Conservation (phyloP, 2,797 vertebrate species). For the Pseudomugil gertrudae region DNA sequence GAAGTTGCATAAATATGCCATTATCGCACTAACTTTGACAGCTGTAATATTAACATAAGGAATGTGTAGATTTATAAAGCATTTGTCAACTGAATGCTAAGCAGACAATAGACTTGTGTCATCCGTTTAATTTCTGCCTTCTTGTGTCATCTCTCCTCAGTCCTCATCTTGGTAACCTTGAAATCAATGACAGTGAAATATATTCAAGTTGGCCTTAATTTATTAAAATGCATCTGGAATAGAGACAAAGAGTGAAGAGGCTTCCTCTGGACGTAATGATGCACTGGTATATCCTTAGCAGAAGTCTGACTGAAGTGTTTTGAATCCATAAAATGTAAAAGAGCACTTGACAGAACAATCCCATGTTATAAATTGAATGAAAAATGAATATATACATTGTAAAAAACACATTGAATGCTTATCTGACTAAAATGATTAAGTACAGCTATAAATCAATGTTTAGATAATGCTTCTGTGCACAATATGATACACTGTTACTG, state of each 20-base stretch:
- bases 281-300: neutral
- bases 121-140: neutral
- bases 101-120: neutral
- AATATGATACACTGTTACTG: neutral
- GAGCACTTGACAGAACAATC: neutral
- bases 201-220: neutral
- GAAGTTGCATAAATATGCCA: no score
- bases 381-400: neutral
- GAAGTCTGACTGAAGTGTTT: no score
- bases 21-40: no score
- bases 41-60: slow-evolving; percentile 8
- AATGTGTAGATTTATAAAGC: neutral
- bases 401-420: neutral
- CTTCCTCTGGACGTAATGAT: neutral
- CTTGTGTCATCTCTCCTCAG: neutral
- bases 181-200: neutral
- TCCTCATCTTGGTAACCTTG: neutral
- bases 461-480: neutral
- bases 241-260: neutral
- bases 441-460: neutral
- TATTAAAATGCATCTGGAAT: neutral
- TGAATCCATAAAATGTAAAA: neutral
- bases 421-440: no score
- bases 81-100: neutral
- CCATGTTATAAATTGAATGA: neutral